Evolutionary conservation across 2,113 vertebrate genomes (phyloP), one percentile per base, ranked within the genome.

Genomic region (Perca fluviatilis): DNA sequence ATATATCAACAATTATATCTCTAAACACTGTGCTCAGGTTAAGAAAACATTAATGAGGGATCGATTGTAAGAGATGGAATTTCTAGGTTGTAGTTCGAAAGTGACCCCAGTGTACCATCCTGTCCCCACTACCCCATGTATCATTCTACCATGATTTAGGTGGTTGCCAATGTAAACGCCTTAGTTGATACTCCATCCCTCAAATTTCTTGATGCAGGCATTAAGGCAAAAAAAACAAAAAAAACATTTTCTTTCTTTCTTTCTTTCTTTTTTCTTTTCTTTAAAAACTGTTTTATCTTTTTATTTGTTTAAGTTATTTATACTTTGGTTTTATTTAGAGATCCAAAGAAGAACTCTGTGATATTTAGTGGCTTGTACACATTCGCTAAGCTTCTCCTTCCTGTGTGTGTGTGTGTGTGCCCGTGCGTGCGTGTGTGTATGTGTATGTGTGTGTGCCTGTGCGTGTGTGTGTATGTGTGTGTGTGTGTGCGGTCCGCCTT

Each of bases 141-240:
- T 58, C 58, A 76, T 46, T 60, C 11, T 11, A 8, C 19, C 19
- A 47, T 53, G 14, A 54, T 70, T 74, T 46, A 36, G 12, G 51
- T 56, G 27, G 21, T 71, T 40, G 36, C 13, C 0, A 68, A 66
- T 51, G 36, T 33, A 46, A 73, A 60, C 43, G 57, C 12, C 27
- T 80, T 57, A 50, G 46, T 49, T 84, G 36, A 49, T 73, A 73
- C 68, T 83, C 50, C 77, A 83, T 84, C 86, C 49, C 33, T 90
- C 78, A 71, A 33, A 83, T 97, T 96, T 96, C 97, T 97, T 98
- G 97, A 97, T 98, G 97, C 97, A 97, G 97, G 97, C 97, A 96
- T 98, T 98, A 98, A 98, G 97, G 96, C 95, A 74, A 90, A 93
- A 91, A 93, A 93, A 86, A 89, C 64, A 90, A 86, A 80, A 27